phyloP scores from a whole-genome alignment of 2,888 invertebrate genomes.

The Caenorhabditis plicata region DNA sequence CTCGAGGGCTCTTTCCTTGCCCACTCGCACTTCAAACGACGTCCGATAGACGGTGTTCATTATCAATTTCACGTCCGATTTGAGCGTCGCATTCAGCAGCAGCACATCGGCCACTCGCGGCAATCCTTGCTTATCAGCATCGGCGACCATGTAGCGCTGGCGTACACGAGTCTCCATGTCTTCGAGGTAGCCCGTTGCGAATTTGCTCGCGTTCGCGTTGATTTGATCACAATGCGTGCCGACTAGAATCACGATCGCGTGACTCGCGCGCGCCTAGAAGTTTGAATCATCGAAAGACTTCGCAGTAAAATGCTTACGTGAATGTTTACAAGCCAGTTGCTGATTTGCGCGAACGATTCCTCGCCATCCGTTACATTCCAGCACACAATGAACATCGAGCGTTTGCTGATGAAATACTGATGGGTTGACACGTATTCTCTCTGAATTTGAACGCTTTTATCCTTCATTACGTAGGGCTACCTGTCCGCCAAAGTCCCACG shows the following conservation, averaged over 20 bases:
- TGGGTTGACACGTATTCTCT: constrained; percentile 96
- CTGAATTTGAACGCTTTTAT: no score
- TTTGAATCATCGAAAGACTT: no score
- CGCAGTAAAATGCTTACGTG: no score
- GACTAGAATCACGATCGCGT: constrained; percentile 91
- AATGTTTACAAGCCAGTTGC: constrained; percentile 93
- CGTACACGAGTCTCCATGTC: constrained; percentile 75
- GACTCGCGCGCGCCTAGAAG: constrained; percentile 94
- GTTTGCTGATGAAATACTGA: constrained; percentile 93
- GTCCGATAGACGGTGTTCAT: constrained; percentile 81
- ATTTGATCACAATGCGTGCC: constrained; percentile 87
- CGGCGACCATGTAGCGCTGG: constrained; percentile 80
- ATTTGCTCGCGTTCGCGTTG: constrained; percentile 68
- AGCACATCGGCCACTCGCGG: constrained; percentile 71
- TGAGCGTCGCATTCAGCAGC: constrained; percentile 68
- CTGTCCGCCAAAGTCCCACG: constrained; percentile 99
- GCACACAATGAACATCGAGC: constrained; percentile 89
- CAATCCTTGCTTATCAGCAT: constrained; percentile 82
- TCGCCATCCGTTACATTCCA: constrained; percentile 92
- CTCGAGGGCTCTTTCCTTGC: constrained; percentile 82
- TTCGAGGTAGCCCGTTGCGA: constrained; percentile 72
- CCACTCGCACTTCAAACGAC: constrained; percentile 79
- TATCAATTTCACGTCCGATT: constrained; percentile 78
- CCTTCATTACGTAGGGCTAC: no score
- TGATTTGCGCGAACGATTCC: constrained; percentile 83